These are phyloP conservation scores for Vanacampus margaritifer DNA, from an alignment of 2,113 vertebrate genomes.

Conservation along the genomic window DNA sequence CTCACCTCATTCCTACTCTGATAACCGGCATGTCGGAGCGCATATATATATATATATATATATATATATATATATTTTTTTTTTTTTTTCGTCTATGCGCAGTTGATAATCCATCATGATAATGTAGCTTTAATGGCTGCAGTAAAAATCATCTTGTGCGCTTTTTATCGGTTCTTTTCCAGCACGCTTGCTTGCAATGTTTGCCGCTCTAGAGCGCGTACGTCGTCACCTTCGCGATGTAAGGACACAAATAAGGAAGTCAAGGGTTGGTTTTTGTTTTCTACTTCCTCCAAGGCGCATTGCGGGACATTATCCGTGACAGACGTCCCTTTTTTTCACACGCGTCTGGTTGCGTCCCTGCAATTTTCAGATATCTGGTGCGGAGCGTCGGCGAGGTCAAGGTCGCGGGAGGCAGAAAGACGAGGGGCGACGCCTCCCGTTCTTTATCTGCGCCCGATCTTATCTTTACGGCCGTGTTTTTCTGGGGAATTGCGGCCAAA, in stretches of 20 bases:
- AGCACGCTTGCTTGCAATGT: constrained; percentile 19
- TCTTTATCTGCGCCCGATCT: constrained; percentile 29
- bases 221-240: neutral
- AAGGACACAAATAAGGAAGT: neutral
- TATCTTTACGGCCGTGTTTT: constrained; percentile 76
- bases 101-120: constrained; percentile 62
- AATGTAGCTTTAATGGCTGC: constrained; percentile 63
- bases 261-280: neutral
- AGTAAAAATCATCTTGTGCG: constrained; percentile 58
- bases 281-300: neutral
- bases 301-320: neutral
- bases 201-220: neutral
- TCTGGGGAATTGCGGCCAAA: constrained; percentile 44
- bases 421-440: constrained; percentile 38
- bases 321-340: too few species aligned
- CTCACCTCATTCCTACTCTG: constrained; percentile 29
- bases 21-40: constrained; percentile 28
- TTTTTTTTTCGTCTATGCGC: constrained; percentile 6
- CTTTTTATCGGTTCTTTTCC: constrained; percentile 21
- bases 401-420: constrained; percentile 43
- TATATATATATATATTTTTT: constrained; percentile 1
- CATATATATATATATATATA: constrained; percentile 2
- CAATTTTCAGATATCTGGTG: neutral
- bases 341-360: neutral
- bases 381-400: constrained; percentile 50